Conservation (phyloP, 2,888 invertebrate species). For the Prionchulus punctatus region DNA sequence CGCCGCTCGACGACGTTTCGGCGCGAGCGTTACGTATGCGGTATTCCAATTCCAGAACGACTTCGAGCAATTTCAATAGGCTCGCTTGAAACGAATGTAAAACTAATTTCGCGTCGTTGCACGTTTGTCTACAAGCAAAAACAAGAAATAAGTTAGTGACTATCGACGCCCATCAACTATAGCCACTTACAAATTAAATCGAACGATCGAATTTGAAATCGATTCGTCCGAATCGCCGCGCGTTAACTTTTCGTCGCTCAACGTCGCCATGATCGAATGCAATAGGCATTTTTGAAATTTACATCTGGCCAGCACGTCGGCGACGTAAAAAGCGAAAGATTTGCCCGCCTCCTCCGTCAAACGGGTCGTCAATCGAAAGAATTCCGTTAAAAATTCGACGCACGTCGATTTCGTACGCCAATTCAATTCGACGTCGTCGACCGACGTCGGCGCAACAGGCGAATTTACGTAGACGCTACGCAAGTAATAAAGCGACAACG, state of each 20-base stretch:
- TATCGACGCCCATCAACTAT: neutral
- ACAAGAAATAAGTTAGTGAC: neutral
- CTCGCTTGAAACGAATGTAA: neutral
- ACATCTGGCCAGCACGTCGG: constrained; percentile 53
- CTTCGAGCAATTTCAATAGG: neutral
- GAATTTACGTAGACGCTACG: neutral
- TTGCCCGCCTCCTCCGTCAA: neutral
- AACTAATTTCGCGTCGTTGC: neutral
- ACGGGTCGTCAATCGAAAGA: neutral
- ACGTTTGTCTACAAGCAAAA: neutral
- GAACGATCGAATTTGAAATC: neutral
- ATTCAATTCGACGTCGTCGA: constrained; percentile 55
- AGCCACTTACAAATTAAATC: neutral
- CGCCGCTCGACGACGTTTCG: neutral
- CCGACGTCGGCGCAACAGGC: neutral
- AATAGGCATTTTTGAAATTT: constrained; percentile 67
- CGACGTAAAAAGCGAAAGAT: constrained; percentile 46
- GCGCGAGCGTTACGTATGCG: neutral
- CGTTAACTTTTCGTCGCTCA: constrained; percentile 37
- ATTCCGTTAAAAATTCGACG: constrained; percentile 46
- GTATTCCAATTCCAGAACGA: neutral
- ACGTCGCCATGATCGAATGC: constrained; percentile 60
- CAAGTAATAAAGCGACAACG: constrained; percentile 42
- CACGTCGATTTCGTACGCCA: constrained; percentile 57
- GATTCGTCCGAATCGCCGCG: constrained; percentile 18